phyloP scores from a whole-genome alignment of 2,797 vertebrate species.

The Distichodus sexfasciatus region DNA sequence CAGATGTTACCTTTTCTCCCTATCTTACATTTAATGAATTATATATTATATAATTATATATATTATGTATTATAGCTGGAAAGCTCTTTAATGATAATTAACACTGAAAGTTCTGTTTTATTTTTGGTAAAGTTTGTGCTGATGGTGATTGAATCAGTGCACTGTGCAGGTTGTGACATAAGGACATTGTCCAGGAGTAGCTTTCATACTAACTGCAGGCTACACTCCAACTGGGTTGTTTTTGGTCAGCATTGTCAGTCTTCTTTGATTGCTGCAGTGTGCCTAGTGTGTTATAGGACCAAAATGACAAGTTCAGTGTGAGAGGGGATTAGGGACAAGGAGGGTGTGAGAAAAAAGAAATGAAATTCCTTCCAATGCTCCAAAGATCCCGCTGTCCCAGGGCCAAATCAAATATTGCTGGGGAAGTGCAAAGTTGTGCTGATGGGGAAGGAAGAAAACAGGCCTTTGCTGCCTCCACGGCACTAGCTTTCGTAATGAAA shows the following conservation, averaged over 20 bases:
- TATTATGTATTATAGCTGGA: too few species aligned
- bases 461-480: slow-evolving; percentile 56
- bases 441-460: slow-evolving; percentile 29
- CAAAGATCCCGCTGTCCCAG: slow-evolving; percentile 47
- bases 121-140: slow-evolving; percentile 1
- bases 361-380: slow-evolving; percentile 64
- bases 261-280: slow-evolving; percentile 65
- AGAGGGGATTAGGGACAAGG: slow-evolving; percentile 1
- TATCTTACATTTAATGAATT: too few species aligned
- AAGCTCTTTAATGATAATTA: too few species aligned
- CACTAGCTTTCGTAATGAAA: slow-evolving; percentile 63
- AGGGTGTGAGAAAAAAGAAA: slow-evolving; percentile 53
- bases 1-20: too few species aligned
- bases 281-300: slow-evolving; percentile 61
- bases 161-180: slow-evolving; percentile 71
- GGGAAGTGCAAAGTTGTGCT: slow-evolving; percentile 39
- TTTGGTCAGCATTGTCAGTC: slow-evolving; percentile 47
- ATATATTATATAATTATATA: too few species aligned
- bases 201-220: slow-evolving; percentile 62
- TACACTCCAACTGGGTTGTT: slow-evolving; percentile 30
- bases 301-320: slow-evolving; percentile 46
- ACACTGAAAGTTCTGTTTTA: too few species aligned
- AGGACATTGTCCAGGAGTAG: slow-evolving; percentile 68
- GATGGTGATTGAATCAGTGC: slow-evolving; percentile 50
- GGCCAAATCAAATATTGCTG: slow-evolving; percentile 64